Conservation (phyloP, 1,140 invertebrate genomes). For the Mycetomoellerius zeteki region DNA sequence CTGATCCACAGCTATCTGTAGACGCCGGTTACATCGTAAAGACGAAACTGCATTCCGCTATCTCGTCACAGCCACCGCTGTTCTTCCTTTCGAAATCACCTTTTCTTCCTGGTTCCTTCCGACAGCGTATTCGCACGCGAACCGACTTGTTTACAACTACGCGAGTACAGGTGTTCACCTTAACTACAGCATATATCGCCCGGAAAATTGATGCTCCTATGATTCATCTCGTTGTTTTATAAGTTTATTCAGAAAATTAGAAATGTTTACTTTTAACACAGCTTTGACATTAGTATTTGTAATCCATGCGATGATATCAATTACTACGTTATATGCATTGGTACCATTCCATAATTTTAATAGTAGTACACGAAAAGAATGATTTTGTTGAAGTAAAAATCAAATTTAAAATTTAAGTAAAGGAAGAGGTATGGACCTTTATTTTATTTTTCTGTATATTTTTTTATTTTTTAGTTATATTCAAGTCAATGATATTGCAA, state of each 20-base stretch:
- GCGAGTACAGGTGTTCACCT: slow-evolving; percentile 35
- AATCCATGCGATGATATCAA: background rate
- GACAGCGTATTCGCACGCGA: background rate
- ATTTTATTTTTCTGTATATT: too few relatives aligned
- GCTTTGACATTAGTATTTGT: background rate
- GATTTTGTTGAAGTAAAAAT: background rate
- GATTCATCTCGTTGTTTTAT: background rate
- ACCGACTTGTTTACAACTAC: slow-evolving; percentile 62
- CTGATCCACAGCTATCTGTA: slow-evolving; percentile 60
- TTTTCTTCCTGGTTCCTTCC: background rate
- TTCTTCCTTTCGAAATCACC: background rate
- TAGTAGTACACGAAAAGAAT: background rate
- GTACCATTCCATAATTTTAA: background rate
- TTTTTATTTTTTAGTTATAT: too few relatives aligned
- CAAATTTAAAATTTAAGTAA: too few relatives aligned
- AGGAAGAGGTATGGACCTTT: too few relatives aligned
- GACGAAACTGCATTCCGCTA: slow-evolving; percentile 65
- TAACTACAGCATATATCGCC: slow-evolving; percentile 47
- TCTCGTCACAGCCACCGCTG: slow-evolving; percentile 28
- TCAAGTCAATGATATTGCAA: too few relatives aligned
- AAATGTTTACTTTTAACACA: slow-evolving; percentile 10
- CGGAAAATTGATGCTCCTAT: slow-evolving; percentile 22
- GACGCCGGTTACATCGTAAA: slow-evolving; percentile 60
- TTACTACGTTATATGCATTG: background rate
- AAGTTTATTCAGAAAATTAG: background rate